Evolutionary conservation across 30 jellyfish, hydroid and myxozoan genomes (phyloP).

Genomic region (Aurelia sp.): DNA sequence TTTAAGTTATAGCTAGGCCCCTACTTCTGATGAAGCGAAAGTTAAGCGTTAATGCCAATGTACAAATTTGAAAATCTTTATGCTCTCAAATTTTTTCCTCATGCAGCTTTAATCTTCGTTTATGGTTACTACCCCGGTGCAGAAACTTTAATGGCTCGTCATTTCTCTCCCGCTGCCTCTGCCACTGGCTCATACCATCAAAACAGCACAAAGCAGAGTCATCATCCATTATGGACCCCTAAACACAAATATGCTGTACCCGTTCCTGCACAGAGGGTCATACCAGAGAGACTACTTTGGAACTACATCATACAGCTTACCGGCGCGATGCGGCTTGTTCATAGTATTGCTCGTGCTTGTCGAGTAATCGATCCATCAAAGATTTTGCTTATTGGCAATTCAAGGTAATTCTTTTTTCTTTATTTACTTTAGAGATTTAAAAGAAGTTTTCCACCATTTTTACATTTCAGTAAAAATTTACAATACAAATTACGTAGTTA

Average conservation of each 20-base stretch:
- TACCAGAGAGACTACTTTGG: constrained; percentile 95
- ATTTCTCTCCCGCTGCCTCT: constrained; percentile 44
- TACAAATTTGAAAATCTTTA: too few relatives aligned
- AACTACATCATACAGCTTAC: constrained; percentile 91
- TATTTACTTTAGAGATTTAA: neutral
- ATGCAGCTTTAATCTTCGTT: constrained; percentile 83
- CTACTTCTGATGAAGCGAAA: too few relatives aligned
- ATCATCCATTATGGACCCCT: constrained; percentile 62
- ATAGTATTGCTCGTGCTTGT: constrained; percentile 84
- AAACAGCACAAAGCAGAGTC: constrained; percentile 45
- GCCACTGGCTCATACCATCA: constrained; percentile 53
- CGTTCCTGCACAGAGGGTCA: constrained; percentile 74
- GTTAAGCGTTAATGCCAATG: too few relatives aligned
- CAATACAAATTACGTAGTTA: too few relatives aligned
- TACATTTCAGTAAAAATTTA: too few relatives aligned
- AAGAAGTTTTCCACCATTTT: neutral
- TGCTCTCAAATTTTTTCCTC: too few relatives aligned
- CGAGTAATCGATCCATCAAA: constrained; percentile 91
- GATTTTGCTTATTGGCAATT: constrained; percentile 85
- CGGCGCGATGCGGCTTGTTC: constrained; percentile 87
- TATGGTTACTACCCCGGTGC: constrained; percentile 93
- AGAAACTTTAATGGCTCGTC: constrained; percentile 87
- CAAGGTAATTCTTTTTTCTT: constrained; percentile 49
- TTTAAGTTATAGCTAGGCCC: too few relatives aligned
- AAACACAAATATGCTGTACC: constrained; percentile 55